Evolutionary conservation across 2,888 invertebrate genomes (phyloP), one percentile per base, ranked within the genome.

Genomic region (Leucozona laternaria): DNA sequence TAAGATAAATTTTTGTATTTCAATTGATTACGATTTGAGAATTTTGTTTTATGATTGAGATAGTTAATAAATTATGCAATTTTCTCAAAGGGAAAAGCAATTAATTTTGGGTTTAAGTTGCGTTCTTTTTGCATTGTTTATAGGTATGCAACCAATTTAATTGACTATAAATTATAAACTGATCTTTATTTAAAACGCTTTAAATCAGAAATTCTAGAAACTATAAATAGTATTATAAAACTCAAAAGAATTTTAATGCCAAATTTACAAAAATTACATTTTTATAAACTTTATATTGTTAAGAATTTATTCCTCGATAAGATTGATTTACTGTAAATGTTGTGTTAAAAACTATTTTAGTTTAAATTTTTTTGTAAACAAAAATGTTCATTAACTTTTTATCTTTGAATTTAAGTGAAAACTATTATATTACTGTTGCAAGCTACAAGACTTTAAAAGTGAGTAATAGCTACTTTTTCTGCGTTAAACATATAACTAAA

Each of bases 21-120:
- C 2, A 58, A 58, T 58, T 58, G 5, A 57, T 57, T 17, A 57
- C 31, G 17, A 31, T 57, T 57, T 57, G 34, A 2, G 6, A 31
- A 17, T 31, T 31, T 57, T 28, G 0, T 34, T 57, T 57, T 55
- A n/a, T 55, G 1, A 31, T 55, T 55, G 2, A 55, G 8, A 28
- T 25, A 25, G 1, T 53, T 25, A 25, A 28, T 75, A n/a, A n/a
- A n/a, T n/a, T n/a, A n/a, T 73, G 62, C 79, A 70, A 83, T 5
- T n/a, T 79, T 78, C 55, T 70, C 73, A 66, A 57, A 31, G n/a
- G n/a, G n/a, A 31, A 62, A 68, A 22, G 4, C 13, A 40, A 50
- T 17, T 0, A 17, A 17, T 17, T 57, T 11, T 34, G 0, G 0
- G 10, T 17, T n/a, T 31, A 5, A 55, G 15, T 55, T n/a, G 15